Conservation (phyloP, 2,888 invertebrate species). For the Tetramorium bicarinatum region DNA sequence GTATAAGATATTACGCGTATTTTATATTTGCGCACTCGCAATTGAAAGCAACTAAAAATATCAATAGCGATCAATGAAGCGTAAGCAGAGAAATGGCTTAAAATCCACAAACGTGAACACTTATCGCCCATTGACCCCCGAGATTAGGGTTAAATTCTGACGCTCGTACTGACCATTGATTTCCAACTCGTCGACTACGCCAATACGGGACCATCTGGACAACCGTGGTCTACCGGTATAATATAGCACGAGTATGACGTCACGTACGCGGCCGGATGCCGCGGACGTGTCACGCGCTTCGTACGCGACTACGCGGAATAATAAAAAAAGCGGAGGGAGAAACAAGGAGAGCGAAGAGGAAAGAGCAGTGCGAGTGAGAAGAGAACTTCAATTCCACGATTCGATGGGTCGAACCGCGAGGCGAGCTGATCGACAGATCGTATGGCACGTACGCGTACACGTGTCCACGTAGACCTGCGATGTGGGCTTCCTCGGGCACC, state of each 20-base stretch:
- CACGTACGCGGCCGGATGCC: constrained; percentile 85
- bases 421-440: constrained; percentile 49
- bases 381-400: constrained; percentile 60
- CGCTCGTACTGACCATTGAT: constrained; percentile 17
- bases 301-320: constrained; percentile 81
- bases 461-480: constrained; percentile 66
- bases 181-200: not conserved
- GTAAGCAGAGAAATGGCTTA: not conserved
- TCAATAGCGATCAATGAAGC: not conserved
- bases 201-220: constrained; percentile 71
- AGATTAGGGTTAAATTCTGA: constrained; percentile 41
- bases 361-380: not conserved
- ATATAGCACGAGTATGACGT: constrained; percentile 81
- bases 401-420: constrained; percentile 44
- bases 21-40: not conserved
- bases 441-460: constrained; percentile 75
- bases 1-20: not conserved
- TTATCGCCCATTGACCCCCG: constrained; percentile 29
- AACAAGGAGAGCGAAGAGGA: constrained; percentile 16
- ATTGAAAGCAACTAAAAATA: constrained; percentile 7
- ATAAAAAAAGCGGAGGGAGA: constrained; percentile 72
- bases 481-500: constrained; percentile 71
- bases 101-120: constrained; percentile 25
- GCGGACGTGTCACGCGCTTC: constrained; percentile 82
- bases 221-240: constrained; percentile 68